A percentile compares a stretch with the other conserved stretches of the same genome.
Evolutionary conservation across 2,888 invertebrate genomes (phyloP).

Genomic region (Caenorhabditis sinica): DNA sequence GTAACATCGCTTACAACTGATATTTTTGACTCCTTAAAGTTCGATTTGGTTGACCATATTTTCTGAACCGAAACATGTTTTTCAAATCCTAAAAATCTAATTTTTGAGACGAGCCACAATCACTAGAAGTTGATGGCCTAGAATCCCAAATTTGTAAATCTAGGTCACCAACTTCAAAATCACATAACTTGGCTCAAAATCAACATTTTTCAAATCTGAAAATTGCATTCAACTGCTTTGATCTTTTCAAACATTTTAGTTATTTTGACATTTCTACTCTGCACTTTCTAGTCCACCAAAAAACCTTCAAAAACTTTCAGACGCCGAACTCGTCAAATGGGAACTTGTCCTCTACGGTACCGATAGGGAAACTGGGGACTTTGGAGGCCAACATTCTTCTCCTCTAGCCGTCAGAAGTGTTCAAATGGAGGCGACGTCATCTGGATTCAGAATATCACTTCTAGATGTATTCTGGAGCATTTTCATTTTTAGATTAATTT

Average conservation of each 20-base stretch:
- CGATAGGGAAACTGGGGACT: constrained; percentile 75
- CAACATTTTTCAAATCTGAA: not conserved
- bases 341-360: constrained; percentile 83
- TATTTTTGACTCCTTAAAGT: no score
- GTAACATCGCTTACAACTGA: no score
- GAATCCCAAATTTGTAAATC: not conserved
- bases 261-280: no score
- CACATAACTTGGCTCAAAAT: not conserved
- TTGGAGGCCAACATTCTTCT: constrained; percentile 73
- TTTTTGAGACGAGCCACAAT: no score
- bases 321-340: constrained; percentile 83
- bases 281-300: not conserved
- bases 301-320: constrained; percentile 64
- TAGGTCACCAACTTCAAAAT: not conserved
- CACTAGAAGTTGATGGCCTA: no score
- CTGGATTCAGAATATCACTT: constrained; percentile 9
- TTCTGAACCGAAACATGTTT: no score
- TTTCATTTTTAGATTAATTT: not conserved
- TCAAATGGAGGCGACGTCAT: constrained; percentile 57
- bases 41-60: no score
- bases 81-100: no score
- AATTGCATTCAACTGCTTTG: not conserved
- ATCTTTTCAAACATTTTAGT: no score
- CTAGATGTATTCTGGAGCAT: not conserved
- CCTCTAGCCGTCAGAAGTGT: constrained; percentile 61